Conservation (phyloP, 2,113 vertebrate species). For the Columba livia region DNA sequence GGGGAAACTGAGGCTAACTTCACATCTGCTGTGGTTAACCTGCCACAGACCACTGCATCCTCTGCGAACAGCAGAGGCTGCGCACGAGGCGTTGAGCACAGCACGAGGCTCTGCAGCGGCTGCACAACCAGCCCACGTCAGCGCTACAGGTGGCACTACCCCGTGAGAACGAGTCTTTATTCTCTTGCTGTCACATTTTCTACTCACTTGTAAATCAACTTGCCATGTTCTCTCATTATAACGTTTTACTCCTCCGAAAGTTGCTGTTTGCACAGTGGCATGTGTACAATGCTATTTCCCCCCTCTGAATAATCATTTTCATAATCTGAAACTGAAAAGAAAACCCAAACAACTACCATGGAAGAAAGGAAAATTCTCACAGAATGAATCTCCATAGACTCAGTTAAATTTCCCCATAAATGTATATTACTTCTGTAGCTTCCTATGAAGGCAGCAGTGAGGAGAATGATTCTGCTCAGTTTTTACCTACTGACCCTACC, state of each 20-base stretch:
- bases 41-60: rapidly evolving
- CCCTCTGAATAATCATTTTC: slow-evolving; percentile 12
- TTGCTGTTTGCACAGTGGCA: background rate
- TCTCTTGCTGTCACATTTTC: background rate
- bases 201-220: background rate
- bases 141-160: background rate
- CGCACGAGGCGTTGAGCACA: background rate
- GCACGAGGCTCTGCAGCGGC: background rate
- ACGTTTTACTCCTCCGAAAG: background rate
- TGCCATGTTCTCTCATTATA: background rate
- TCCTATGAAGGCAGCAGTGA: background rate
- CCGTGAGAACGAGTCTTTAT: background rate
- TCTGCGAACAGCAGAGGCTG: background rate
- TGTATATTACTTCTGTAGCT: background rate
- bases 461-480: background rate
- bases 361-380: background rate
- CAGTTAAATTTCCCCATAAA: background rate
- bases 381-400: background rate
- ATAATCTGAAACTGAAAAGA: background rate
- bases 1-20: background rate
- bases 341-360: background rate
- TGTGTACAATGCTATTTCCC: background rate
- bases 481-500: background rate
- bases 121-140: background rate
- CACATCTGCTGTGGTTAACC: rapidly evolving